Percentiles rank a stretch among this genome's conserved stretches.
These are phyloP conservation scores for Agrochola macilenta DNA, from an alignment of 2,888 invertebrate species.

Conservation along the genomic window DNA sequence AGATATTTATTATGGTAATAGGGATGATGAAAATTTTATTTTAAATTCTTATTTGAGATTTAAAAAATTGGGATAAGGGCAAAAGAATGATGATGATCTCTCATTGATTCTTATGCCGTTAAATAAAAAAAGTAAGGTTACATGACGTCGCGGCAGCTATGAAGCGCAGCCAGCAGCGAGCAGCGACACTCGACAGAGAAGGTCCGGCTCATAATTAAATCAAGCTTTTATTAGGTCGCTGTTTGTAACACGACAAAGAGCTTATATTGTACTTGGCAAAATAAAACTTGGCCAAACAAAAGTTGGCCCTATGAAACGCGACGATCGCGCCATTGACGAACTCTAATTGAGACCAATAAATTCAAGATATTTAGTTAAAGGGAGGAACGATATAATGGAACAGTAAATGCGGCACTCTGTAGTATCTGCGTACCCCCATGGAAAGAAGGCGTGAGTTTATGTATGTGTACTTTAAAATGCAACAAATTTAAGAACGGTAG, in stretches of 20 bases:
- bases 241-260: slow-evolving; percentile 38
- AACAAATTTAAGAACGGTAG: too few relatives aligned
- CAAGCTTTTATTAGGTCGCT: slow-evolving; percentile 50
- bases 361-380: slow-evolving; percentile 42
- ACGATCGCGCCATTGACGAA: slow-evolving; percentile 30
- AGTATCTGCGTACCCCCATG: too few relatives aligned
- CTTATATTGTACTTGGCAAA: slow-evolving; percentile 23
- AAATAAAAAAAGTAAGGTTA: neutral
- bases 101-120: neutral
- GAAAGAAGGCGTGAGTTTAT: too few relatives aligned
- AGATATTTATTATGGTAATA: too few relatives aligned
- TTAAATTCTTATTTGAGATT: too few relatives aligned
- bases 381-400: slow-evolving; percentile 20
- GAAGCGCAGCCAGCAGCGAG: neutral
- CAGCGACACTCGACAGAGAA: slow-evolving; percentile 17
- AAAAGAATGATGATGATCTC: neutral
- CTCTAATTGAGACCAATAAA: slow-evolving; percentile 48
- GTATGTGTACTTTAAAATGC: too few relatives aligned
- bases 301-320: slow-evolving; percentile 1
- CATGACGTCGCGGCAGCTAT: neutral
- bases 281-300: slow-evolving; percentile 27
- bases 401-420: slow-evolving; percentile 31
- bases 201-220: slow-evolving; percentile 48
- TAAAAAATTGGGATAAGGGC: too few relatives aligned
- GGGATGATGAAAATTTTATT: too few relatives aligned